Evolutionary conservation across 2,888 invertebrate genomes (phyloP), one percentile per base, ranked within the genome.

Genomic region (Aricia artaxerxes): DNA sequence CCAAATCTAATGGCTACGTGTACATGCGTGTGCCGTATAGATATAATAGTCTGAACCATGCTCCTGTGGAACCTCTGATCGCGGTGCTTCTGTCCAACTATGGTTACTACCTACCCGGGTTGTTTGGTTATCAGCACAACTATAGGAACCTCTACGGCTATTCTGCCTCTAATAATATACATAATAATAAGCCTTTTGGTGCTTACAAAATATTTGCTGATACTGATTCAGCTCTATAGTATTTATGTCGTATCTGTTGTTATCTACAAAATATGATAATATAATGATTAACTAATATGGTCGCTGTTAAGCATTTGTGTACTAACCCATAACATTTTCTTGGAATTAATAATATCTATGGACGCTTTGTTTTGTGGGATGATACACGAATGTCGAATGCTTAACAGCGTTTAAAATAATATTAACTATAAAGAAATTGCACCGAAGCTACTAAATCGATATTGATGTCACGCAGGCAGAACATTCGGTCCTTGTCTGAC

Each of bases 111-210:
- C 83, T 96, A 77, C 95, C 89, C 38, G 89, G 88, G 53, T 84
- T 86, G 79, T 92, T 89, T 80, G 91, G 92, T 9, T 85, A 87
- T 78, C 86, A 85, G n/a, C 87, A 86, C 80, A 88, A 88, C 80
- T 94, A 92, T 81, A 90, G 89, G 81, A 95, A 96, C 83, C 87
- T 95, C 78, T 96, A 96, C 84, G 95, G 96, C 1, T 95, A 96
- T 86, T 91, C 94, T 83, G 96, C 96, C 31, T 94, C 95, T 7
- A 96, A 96, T 86, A 96, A 96, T 86, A 95, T 96, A 83, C 96
- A 96, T 85, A 96, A 96, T 84, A 96, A 96, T 85, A 93, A 94
- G 86, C 96, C 96, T 1, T 96, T 96, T 85, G 96, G 96, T 72
- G 88, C 93, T 57, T 96, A 96, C 85, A 96, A 96, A 86, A 82